Conservation (phyloP, 2,113 vertebrate genomes). For the Peromyscus polionotus region DNA sequence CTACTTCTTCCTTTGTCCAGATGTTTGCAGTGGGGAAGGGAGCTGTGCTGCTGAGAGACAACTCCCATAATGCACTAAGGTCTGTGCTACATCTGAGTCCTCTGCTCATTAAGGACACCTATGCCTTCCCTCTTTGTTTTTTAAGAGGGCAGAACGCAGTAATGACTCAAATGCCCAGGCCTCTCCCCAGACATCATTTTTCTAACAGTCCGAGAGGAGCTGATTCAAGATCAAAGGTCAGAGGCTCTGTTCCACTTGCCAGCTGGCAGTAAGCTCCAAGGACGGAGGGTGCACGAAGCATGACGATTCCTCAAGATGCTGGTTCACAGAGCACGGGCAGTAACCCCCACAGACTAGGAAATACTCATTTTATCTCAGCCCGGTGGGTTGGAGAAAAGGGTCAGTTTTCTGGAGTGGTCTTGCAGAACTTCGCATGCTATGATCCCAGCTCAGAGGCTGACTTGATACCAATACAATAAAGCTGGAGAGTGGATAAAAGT, state of each 20-base stretch:
- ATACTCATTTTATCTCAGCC: slow-evolving; percentile 69
- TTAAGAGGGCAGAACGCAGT: slow-evolving; percentile 68
- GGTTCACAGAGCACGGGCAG: slow-evolving; percentile 48
- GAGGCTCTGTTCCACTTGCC: slow-evolving; percentile 74
- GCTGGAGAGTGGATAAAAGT: slow-evolving; percentile 10
- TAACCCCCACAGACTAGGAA: slow-evolving; percentile 60
- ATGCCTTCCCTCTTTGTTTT: slow-evolving; percentile 71
- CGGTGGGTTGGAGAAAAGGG: slow-evolving; percentile 51
- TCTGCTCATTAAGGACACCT: slow-evolving; percentile 71
- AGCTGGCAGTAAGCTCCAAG: slow-evolving; percentile 79
- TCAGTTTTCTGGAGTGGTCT: slow-evolving; percentile 21
- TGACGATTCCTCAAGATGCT: slow-evolving; percentile 74
- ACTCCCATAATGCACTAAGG: slow-evolving; percentile 57
- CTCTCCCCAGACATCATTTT: slow-evolving; percentile 77
- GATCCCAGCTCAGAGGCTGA: slow-evolving; percentile 56
- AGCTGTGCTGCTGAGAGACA: slow-evolving; percentile 18
- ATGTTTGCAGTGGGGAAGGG: slow-evolving; percentile 55
- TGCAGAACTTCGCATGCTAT: neutral
- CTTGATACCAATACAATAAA: slow-evolving; percentile 52
- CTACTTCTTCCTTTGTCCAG: slow-evolving; percentile 57
- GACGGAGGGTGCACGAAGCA: slow-evolving; percentile 66
- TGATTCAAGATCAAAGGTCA: slow-evolving; percentile 77
- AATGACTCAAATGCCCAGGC: slow-evolving; percentile 78
- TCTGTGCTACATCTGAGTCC: slow-evolving; percentile 24
- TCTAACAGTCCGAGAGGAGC: slow-evolving; percentile 75